Conservation (phyloP, 1,140 invertebrate genomes). For the Conus ventricosus region DNA sequence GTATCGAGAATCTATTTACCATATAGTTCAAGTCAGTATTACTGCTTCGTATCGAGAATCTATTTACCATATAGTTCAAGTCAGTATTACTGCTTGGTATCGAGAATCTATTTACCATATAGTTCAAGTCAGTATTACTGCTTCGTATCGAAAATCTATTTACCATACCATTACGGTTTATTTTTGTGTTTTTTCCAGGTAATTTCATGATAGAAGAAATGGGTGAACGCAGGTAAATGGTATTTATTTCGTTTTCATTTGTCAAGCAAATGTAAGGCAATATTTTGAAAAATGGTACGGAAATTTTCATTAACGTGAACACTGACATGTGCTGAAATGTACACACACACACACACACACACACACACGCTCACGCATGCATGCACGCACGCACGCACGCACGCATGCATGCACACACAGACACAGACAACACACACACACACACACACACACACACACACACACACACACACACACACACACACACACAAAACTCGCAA, state of each 20-base stretch:
- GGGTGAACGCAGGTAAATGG: too few relatives aligned
- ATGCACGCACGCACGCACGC: constrained; percentile 4
- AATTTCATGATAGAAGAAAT: too few relatives aligned
- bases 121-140: not conserved
- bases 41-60: not conserved
- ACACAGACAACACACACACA: constrained; percentile 13
- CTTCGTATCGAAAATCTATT: not conserved
- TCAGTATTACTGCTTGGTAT: not conserved
- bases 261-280: too few relatives aligned
- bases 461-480: not conserved
- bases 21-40: not conserved
- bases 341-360: constrained; percentile 19
- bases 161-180: not conserved
- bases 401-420: not conserved
- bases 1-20: not conserved
- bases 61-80: not conserved
- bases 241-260: too few relatives aligned
- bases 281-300: too few relatives aligned
- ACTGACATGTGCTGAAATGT: not conserved
- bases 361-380: not conserved
- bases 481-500: too few relatives aligned
- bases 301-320: not conserved
- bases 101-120: not conserved
- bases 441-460: not conserved
- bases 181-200: too few relatives aligned